These are phyloP conservation scores for Macrotus californicus DNA, from an alignment of 2,113 vertebrate species.

Conservation along the genomic window DNA sequence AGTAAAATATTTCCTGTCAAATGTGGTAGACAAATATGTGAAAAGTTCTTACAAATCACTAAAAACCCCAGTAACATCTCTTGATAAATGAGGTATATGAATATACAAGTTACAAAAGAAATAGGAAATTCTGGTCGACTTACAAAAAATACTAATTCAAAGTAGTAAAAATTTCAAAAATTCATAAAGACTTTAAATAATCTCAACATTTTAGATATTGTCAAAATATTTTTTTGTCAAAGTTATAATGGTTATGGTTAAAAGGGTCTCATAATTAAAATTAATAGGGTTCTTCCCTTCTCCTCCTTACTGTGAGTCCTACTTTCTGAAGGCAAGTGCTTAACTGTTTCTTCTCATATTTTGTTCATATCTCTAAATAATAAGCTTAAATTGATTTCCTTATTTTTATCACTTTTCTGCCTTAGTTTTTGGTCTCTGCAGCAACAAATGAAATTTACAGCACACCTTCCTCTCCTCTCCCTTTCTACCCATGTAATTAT, in stretches of 20 bases:
- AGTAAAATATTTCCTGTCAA: neutral
- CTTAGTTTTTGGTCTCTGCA: neutral
- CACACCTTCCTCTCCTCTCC: neutral
- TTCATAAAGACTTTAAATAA: neutral
- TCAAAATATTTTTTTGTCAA: neutral
- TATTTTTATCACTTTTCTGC: constrained; percentile 19
- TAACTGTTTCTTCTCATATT: neutral
- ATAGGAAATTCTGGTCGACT: neutral
- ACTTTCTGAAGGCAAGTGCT: neutral
- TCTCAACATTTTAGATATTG: neutral
- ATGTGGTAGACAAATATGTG: neutral
- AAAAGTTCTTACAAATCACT: neutral
- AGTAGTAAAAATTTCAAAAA: neutral
- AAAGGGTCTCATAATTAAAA: neutral
- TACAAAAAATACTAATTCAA: neutral
- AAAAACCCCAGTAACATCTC: neutral
- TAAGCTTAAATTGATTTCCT: neutral
- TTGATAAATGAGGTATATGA: neutral
- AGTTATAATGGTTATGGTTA: neutral
- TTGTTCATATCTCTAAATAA: neutral
- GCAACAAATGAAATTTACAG: neutral
- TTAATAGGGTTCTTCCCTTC: neutral
- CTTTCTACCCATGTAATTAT: neutral
- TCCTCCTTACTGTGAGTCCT: neutral
- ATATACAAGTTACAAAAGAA: neutral